phyloP scores from a whole-genome alignment of 92 coral and sea anemone genomes.

The Chrysogorgia sp. region DNA sequence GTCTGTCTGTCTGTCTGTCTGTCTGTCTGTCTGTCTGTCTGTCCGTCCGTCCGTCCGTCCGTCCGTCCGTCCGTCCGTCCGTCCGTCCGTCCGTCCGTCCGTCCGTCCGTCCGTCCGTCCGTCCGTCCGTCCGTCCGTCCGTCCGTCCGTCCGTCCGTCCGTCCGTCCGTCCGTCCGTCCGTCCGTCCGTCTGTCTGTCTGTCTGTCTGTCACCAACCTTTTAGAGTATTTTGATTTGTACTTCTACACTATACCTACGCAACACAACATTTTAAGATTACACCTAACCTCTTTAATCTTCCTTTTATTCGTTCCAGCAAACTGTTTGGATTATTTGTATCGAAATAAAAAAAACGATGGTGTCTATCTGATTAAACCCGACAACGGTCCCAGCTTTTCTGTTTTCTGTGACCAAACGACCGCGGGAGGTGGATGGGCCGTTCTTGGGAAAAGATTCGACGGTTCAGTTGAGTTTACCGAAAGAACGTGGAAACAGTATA shows the following conservation, averaged over 20 bases:
- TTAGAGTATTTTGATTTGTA: too few relatives aligned
- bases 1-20: not conserved
- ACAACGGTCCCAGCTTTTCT: conserved; percentile 41
- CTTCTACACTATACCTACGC: too few relatives aligned
- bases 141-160: too few relatives aligned
- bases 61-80: too few relatives aligned
- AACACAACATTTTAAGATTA: too few relatives aligned
- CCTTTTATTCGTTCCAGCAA: not conserved
- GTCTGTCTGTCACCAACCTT: too few relatives aligned
- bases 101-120: too few relatives aligned
- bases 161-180: too few relatives aligned
- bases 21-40: not conserved
- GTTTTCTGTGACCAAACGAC: conserved; percentile 72
- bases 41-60: too few relatives aligned
- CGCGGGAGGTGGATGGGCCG: conserved; percentile 74
- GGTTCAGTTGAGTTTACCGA: not conserved
- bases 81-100: too few relatives aligned
- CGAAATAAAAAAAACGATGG: conserved; percentile 47
- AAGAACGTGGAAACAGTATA: not conserved
- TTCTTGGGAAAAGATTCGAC: conserved; percentile 47
- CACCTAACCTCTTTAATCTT: not conserved
- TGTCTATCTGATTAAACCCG: conserved; percentile 39
- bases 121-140: too few relatives aligned
- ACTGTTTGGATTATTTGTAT: conserved; percentile 32
- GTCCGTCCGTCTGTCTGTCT: too few relatives aligned